These are phyloP conservation scores for Belgica antarctica DNA, from an alignment of 2,888 invertebrate genomes.

Conservation along the genomic window DNA sequence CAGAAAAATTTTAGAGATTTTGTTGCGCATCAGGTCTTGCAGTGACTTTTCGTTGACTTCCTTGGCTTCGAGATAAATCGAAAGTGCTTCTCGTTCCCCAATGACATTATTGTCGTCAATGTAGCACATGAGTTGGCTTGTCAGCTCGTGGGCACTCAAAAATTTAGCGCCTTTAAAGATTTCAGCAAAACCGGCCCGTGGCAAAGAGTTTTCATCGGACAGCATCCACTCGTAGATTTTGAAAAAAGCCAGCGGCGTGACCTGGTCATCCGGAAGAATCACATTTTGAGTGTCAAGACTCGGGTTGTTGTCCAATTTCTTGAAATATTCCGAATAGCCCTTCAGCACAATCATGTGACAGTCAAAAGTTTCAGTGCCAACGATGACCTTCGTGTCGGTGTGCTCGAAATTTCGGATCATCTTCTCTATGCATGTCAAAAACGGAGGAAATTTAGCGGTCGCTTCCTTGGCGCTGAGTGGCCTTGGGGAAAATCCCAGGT, in stretches of 20 bases:
- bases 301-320: conserved; percentile 46
- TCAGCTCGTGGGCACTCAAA: conserved; percentile 69
- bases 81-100: conserved; percentile 71
- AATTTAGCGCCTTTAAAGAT: conserved; percentile 71
- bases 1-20: conserved; percentile 76
- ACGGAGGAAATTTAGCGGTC: conserved; percentile 8
- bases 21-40: conserved; percentile 56
- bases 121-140: conserved; percentile 75
- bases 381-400: conserved; percentile 5
- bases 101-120: conserved; percentile 68
- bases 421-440: neutral
- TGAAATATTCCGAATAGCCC: conserved; percentile 52
- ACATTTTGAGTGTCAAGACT: conserved; percentile 47
- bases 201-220: conserved; percentile 65
- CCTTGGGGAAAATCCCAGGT: neutral
- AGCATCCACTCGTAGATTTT: conserved; percentile 83
- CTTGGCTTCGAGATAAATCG: conserved; percentile 65
- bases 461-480: neutral
- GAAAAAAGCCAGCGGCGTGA: conserved; percentile 63
- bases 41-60: conserved; percentile 52
- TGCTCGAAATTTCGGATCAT: neutral
- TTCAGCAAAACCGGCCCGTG: conserved; percentile 69
- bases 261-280: conserved; percentile 52
- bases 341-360: conserved; percentile 53
- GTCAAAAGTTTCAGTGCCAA: conserved; percentile 46